Percentiles rank a stretch among this genome's conserved stretches.
phyloP scores from a whole-genome alignment of 2,113 vertebrate genomes.

The Heterotilapia buettikoferi region DNA sequence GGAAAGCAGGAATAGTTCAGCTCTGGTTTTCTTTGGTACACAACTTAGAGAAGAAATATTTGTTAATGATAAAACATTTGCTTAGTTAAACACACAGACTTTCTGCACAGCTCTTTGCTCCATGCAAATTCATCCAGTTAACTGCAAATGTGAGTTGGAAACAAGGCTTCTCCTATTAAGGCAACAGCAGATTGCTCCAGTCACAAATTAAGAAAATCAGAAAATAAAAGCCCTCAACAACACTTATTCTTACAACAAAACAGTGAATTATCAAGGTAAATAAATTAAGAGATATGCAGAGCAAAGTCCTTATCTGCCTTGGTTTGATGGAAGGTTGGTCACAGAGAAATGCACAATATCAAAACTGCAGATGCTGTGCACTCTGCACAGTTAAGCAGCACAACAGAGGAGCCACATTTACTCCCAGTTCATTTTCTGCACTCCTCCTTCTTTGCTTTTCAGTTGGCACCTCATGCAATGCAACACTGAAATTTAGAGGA shows the following conservation, averaged over 20 bases:
- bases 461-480: neutral
- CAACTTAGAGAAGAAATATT: neutral
- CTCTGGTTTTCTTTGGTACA: neutral
- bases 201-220: neutral
- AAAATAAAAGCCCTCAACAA: neutral
- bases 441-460: neutral
- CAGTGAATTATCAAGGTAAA: neutral
- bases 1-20: neutral
- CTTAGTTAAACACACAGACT: neutral
- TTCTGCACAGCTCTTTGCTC: neutral
- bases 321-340: neutral
- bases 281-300: neutral
- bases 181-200: neutral
- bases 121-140: rapidly evolving
- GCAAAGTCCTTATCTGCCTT: neutral
- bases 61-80: neutral
- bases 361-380: neutral
- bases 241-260: neutral
- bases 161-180: neutral
- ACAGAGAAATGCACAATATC: neutral
- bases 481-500: neutral
- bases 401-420: neutral
- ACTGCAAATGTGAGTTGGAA: neutral
- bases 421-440: neutral
- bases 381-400: neutral